Evolutionary conservation across 2,113 vertebrate genomes (phyloP), one percentile per base, ranked within the genome.

Genomic region (Beaufortia kweichowensis): DNA sequence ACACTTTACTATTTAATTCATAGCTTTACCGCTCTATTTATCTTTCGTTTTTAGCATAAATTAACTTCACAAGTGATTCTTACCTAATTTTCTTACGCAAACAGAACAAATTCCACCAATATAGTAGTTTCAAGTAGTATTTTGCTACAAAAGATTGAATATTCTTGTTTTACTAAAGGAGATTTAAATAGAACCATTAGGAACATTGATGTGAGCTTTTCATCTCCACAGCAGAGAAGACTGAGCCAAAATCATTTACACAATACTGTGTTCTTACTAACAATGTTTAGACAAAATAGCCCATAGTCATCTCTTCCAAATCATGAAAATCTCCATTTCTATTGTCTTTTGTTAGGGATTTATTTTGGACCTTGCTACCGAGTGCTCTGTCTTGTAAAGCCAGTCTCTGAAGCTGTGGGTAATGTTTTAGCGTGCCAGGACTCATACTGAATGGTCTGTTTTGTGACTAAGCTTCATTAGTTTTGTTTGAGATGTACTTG

Each of bases 401-500:
- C 28, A 2, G 14, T 29, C 29, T 55, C 8, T 70, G 48, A 70
- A 1, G 12, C 43, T 46, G 3, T 17, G 43, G 43, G 14, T 46
- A 17, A 46, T 46, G 43, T 14, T 46, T 46, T 46, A 46, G 67
- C 29, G 33, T 70, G 67, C 50, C 67, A 56, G 53, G 21, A 43
- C 17, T 23, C 26, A 53, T 68, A 53, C 46, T n/a, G n/a, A n/a
- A 14, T 26, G 46, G 26, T 55, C 66, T 69, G 48, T 69, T 70
- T 56, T 70, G 29, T 4, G 29, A 56, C 26, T 53, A 69, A 56
- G 68, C 68, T 70, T 70, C 68, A 57, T 70, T 70, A 70, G 50
- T 39, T 56, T 31, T 35, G 68, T 66, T 48, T 46, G 64, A 66
- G 39, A 63, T 63, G 64, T 77, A 72, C 60, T 75, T 59, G 29